phyloP scores from a whole-genome alignment of 2,113 vertebrate genomes.

The Hippoglossus stenolepis region DNA sequence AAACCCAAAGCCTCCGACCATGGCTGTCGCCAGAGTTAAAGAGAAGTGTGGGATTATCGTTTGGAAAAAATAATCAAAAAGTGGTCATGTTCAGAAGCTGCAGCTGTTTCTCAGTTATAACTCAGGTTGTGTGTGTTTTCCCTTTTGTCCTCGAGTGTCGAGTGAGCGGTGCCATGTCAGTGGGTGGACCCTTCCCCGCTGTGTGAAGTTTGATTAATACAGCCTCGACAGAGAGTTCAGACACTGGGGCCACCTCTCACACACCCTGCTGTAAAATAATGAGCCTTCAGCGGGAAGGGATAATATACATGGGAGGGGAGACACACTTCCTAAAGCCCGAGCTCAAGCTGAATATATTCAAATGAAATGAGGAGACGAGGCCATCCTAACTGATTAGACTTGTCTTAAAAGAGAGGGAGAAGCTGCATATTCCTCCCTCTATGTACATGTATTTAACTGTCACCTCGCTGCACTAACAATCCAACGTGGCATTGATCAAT shows the following conservation, averaged over 20 bases:
- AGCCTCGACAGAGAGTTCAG: conserved; percentile 82
- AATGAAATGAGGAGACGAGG: conserved; percentile 87
- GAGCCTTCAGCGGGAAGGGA: conserved; percentile 90
- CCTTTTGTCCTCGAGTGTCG: conserved; percentile 74
- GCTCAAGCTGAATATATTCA: conserved; percentile 84
- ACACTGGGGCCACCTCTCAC: conserved; percentile 81
- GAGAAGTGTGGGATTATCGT: neutral
- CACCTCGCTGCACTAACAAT: conserved; percentile 83
- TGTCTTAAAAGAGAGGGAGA: conserved; percentile 82
- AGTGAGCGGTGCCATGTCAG: conserved; percentile 76
- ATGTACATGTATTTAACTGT: conserved; percentile 86
- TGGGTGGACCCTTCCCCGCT: conserved; percentile 78
- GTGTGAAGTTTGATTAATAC: conserved; percentile 94
- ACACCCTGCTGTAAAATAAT: conserved; percentile 92
- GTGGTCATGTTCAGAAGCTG: conserved; percentile 33
- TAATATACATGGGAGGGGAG: conserved; percentile 86
- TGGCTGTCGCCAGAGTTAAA: neutral
- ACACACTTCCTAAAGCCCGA: conserved; percentile 69
- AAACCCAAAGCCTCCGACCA: neutral
- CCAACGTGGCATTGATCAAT: conserved; percentile 81
- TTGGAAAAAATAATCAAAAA: conserved; percentile 9
- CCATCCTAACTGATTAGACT: conserved; percentile 84
- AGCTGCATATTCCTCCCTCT: conserved; percentile 77
- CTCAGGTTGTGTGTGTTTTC: conserved; percentile 52
- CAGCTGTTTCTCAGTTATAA: conserved; percentile 29